Base-by-base conservation (phyloP, 2,888 invertebrate genomes). In the Troilus luridus region DNA sequence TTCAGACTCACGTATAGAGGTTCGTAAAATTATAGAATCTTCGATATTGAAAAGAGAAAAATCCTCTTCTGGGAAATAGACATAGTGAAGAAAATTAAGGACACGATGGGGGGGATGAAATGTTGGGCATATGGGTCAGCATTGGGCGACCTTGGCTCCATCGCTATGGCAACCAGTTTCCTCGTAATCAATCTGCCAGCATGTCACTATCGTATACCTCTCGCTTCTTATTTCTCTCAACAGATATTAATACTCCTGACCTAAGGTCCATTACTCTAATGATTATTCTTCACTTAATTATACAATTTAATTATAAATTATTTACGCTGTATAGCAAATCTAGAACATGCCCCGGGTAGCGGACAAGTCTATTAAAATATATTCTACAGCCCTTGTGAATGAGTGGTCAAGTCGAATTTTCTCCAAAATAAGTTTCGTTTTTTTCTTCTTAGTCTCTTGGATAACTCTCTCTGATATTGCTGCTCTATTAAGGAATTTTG, bases 111-210 rank as follows among this genome's bases (percentile, higher is more conserved):
- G 41, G 24, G 72, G 24, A 5, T 81, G 85, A 85, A n/a, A 56
- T 1, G 67, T 67, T 67, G 6, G 85, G 56, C n/a, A 85, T 85
- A 56, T 85, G 85, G 85, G 85, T 85, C 85, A 85, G 85, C 56
- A 58, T 58, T 85, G n/a, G 56, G 56, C 85, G 85, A 85, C 85
- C 85, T 85, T 85, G 85, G 56, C 24, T 7, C n/a, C 14, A 58
- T 85, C 56, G n/a, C 85, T 58, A 58, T 85, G 85, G 85, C 85
- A 85, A 85, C 85, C 85, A 56, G 56, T 56, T 85, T 54, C 56
- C 85, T 56, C 56, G 85, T 41, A 85, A 85, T 85, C 85, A 85
- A 85, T 85, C 85, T 85, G 56, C 54, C 54, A 10, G 21, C n/a
- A 54, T 85, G 85, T 85, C 85, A 56, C 21, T 85, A 21, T 58